Base-by-base conservation (phyloP, 2,113 vertebrate genomes). In the Toxotes chatareus region DNA sequence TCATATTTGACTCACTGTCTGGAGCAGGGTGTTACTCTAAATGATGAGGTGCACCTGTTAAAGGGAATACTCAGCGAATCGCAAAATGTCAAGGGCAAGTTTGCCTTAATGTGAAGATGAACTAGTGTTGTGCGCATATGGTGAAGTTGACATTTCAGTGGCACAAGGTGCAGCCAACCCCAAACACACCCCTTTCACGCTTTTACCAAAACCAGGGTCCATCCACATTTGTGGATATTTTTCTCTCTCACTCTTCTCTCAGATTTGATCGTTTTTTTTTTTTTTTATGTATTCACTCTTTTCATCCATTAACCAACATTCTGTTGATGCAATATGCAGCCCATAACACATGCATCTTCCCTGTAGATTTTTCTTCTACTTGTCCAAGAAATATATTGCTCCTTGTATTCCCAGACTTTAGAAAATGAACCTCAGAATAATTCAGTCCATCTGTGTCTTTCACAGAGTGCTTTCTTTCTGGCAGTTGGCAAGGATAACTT, bases 1-100 rank as follows among this genome's bases (percentile, higher is more conserved):
- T 80, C 53, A 34, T 63, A 67, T 57, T 62, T 76, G 73, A 78
- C 60, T 83, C 57, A 62, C 57, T 55, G 71, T 85, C 71, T 70
- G 7, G 9, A 77, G 67, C 23, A 10, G 27, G 59, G 40, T 17
- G 57, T 84, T 73, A 69, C 81, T 70, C 72, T 82, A 71, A 86
- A 86, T 71, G 84, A 83, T 82, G 72, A 82, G 74, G 49, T 72
- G 61, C 69, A 66, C 71, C 72, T 82, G 82, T 89, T 86, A 89
- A 85, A 83, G 66, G 55, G 67, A 65, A 78, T 44, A 81, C 77
- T 86, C 74, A 69, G 74, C 62, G 40, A 40, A 72, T 82, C 5
- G n/a, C 55, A 65, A 89, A 91, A 93, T 89, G 88, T 90, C 91
- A 91, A 93, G 89, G 90, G 76, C 87, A 90, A 81, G 72, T 86